phyloP scores from a whole-genome alignment of 2,113 vertebrate species.

The Hassar affinis region DNA sequence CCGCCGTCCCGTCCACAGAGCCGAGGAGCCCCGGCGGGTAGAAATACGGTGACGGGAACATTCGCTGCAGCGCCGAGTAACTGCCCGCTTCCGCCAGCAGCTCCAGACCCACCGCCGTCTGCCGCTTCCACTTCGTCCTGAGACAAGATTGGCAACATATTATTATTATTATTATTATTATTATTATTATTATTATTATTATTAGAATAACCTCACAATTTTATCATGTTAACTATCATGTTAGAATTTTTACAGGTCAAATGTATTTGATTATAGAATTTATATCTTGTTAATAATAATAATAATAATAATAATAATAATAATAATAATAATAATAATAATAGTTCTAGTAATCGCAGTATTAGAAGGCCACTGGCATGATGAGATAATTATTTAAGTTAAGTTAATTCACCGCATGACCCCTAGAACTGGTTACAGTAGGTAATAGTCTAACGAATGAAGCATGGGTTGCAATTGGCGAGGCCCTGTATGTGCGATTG shows the following conservation, averaged over 20 bases:
- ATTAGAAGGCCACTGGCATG: background rate
- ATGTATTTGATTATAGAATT: background rate
- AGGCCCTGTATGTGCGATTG: background rate
- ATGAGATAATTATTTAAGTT: too few relatives aligned
- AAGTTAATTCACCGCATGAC: background rate
- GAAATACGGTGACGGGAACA: slow-evolving; percentile 98
- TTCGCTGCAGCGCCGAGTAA: slow-evolving; percentile 95
- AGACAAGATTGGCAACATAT: slow-evolving; percentile 66
- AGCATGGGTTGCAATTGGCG: background rate
- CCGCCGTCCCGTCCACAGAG: slow-evolving; percentile 93
- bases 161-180: slow-evolving; percentile 18
- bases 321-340: background rate
- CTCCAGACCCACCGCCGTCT: slow-evolving; percentile 93
- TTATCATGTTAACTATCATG: background rate
- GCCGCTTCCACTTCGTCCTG: slow-evolving; percentile 96
- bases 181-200: slow-evolving; percentile 11
- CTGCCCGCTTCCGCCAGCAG: slow-evolving; percentile 94
- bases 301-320: background rate
- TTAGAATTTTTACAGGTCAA: background rate
- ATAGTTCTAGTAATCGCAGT: background rate
- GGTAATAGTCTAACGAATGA: background rate
- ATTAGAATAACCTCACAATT: background rate
- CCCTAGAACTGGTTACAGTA: background rate
- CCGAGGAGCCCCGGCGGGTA: slow-evolving; percentile 94
- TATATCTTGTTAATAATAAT: background rate